Evolutionary conservation across 2,888 invertebrate species (phyloP).

Genomic region (Synergus itoensis): DNA sequence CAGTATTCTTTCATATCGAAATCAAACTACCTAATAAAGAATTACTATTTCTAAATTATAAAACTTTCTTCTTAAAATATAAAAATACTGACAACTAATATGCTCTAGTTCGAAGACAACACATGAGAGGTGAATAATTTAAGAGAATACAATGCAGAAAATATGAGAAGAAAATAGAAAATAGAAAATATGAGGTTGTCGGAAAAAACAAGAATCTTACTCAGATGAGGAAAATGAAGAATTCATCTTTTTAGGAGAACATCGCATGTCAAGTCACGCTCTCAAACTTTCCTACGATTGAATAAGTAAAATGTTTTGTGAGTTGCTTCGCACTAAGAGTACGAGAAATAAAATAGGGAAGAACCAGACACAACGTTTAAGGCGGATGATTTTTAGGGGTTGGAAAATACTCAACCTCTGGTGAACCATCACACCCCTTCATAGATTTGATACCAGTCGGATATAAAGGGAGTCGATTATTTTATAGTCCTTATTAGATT

Average conservation of each 20-base stretch:
- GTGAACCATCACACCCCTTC: background rate
- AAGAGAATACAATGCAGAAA: background rate
- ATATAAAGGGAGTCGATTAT: conserved; percentile 51
- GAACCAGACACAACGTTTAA: background rate
- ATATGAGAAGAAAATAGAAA: background rate
- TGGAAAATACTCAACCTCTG: background rate
- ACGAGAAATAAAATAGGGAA: conserved; percentile 1
- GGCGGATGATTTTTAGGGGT: background rate
- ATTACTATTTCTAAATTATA: no score
- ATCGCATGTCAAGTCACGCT: conserved; percentile 25
- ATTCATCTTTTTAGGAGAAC: conserved; percentile 17
- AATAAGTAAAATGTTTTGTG: conserved; percentile 26
- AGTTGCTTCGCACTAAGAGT: conserved; percentile 7
- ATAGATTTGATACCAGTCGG: background rate
- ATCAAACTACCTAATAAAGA: no score
- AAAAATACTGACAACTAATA: no score
- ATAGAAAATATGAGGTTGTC: background rate
- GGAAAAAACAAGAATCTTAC: conserved; percentile 8
- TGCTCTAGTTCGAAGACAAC: no score
- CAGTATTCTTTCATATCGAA: no score
- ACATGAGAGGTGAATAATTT: background rate
- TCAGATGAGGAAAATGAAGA: conserved; percentile 7
- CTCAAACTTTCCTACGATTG: conserved; percentile 25
- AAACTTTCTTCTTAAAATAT: no score
- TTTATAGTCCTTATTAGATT: conserved; percentile 54